Percentiles rank a stretch among this genome's conserved stretches.
These are phyloP conservation scores for Slavum lentiscoides DNA, from an alignment of 2,888 invertebrate species.

Conservation along the genomic window DNA sequence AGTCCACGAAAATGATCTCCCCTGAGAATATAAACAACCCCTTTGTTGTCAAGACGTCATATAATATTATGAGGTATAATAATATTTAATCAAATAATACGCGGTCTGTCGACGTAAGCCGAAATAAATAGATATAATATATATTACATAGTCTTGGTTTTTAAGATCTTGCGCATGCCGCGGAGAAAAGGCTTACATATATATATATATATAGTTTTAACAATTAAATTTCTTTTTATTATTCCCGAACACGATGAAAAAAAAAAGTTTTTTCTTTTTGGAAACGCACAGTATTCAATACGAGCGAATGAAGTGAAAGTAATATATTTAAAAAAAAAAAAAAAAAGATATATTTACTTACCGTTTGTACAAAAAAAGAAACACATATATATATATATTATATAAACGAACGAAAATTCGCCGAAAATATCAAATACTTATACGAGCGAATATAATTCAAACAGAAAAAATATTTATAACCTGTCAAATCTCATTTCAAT, in stretches of 20 bases:
- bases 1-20: conserved; percentile 28
- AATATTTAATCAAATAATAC: conserved; percentile 50
- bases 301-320: neutral
- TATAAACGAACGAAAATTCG: neutral
- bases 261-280: neutral
- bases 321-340: neutral
- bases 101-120: conserved; percentile 26
- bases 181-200: neutral
- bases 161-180: conserved; percentile 1
- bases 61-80: conserved; percentile 26
- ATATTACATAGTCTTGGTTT: conserved; percentile 8
- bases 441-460: neutral
- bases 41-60: conserved; percentile 45
- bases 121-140: conserved; percentile 23
- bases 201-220: neutral
- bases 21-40: conserved; percentile 42
- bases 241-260: neutral
- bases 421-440: neutral
- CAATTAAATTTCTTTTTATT: conserved; percentile 23
- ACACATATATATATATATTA: too few species aligned
- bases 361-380: neutral
- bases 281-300: neutral
- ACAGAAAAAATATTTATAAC: conserved; percentile 21
- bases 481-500: conserved; percentile 30
- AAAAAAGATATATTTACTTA: neutral